phyloP scores from a whole-genome alignment of 2,888 invertebrate genomes.

The Stenotaenia linearis region DNA sequence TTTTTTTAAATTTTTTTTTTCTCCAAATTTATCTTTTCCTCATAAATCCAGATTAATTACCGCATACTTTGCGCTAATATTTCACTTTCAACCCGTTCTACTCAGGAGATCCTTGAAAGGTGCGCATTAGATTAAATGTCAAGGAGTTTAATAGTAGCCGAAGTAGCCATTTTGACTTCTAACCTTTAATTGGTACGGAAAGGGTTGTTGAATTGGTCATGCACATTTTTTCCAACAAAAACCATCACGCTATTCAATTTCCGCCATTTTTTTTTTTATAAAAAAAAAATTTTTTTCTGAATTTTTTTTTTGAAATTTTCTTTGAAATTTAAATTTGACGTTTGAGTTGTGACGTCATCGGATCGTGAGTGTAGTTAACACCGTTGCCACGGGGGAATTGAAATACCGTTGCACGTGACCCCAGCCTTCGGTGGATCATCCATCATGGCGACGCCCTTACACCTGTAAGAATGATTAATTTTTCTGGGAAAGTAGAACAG shows the following conservation, averaged over 20 bases:
- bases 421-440: neutral
- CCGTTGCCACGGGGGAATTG: neutral
- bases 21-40: neutral
- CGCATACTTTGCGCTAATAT: neutral
- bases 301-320: too few species aligned
- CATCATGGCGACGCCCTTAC: neutral
- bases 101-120: neutral
- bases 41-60: neutral
- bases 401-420: conserved; percentile 11
- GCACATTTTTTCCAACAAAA: neutral
- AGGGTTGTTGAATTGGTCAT: neutral
- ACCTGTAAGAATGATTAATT: conserved; percentile 11
- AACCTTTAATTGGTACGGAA: neutral
- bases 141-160: neutral
- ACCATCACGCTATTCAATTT: neutral
- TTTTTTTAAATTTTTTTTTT: too few species aligned
- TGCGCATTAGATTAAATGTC: neutral
- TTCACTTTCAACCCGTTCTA: neutral
- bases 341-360: neutral
- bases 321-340: too few species aligned
- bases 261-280: neutral
- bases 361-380: neutral
- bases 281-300: too few species aligned
- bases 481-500: neutral
- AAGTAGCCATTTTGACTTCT: neutral